Evolutionary conservation across 2,113 vertebrate species (phyloP), one percentile per base, ranked within the genome.

Genomic region (Natator depressus): DNA sequence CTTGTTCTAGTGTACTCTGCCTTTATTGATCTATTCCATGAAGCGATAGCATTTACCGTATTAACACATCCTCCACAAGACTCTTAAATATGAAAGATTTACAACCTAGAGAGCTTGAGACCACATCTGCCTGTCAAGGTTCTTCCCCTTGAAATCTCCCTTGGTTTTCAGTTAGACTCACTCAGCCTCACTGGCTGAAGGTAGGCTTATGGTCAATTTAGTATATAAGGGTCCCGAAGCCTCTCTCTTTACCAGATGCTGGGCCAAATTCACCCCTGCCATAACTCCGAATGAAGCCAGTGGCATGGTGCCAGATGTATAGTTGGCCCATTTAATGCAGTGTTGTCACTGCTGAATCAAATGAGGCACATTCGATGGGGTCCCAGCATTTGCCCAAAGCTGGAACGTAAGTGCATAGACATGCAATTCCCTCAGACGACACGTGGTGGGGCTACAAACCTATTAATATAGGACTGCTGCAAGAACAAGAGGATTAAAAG

Each of bases 371-470:
- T 14, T 27, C 31, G 27, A 13, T 10, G 25, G 20, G 35, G 11
- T 6, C 80, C 6, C 19, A 4, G 35, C 5, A 24, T n/a, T 54
- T 25, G 51, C 80, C 35, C 24, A 49, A 51, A 3, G 29, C 49
- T 35, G 29, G 79, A 19, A 20, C 53, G 20, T 16, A 8, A n/a
- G 49, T 22, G 19, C 54, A 46, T 5, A 72, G 65, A n/a, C 8
- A 14, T 89, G 97, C 97, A 96, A 92, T 97, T 95, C 95, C 2
- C 79, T 47, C 57, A 92, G 79, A 91, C 96, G 85, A 89, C 96
- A 65, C 97, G 89, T 84, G 96, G 96, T 97, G 97, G 97, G 87
- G 96, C 96, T 95, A 10, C 80, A 38, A 96, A 91, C 96, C 96
- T 46, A 12, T 0, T 1, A 94, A 47, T 0, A 50, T 42, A 24